phyloP scores from a whole-genome alignment of 2,113 vertebrate genomes.

The Sinocyclocheilus grahami region DNA sequence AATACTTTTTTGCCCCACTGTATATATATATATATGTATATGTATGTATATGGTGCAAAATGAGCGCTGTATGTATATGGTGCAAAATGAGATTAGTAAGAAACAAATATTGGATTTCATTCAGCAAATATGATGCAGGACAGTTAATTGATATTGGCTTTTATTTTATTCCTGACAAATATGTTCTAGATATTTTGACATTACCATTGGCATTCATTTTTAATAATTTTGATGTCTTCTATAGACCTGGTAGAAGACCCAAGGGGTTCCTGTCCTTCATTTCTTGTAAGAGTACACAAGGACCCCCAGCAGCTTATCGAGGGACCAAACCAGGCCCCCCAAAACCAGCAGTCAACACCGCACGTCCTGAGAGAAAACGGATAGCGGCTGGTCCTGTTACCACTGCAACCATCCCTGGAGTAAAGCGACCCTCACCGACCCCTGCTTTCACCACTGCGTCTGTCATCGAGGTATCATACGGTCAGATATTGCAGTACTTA shows the following conservation, averaged over 20 bases:
- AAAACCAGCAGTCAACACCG: slow-evolving; percentile 64
- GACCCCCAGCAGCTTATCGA: slow-evolving; percentile 63
- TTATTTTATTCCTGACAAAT: background rate
- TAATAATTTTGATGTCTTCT: slow-evolving; percentile 44
- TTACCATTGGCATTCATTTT: background rate
- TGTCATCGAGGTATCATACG: background rate
- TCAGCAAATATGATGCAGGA: no score
- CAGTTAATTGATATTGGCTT: background rate
- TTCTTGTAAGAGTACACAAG: slow-evolving; percentile 72
- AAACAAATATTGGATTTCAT: no score
- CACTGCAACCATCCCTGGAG: background rate
- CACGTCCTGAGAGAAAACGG: slow-evolving; percentile 64
- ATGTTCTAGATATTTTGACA: no score
- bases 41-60: no score
- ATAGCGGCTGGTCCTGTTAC: background rate
- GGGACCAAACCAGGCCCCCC: slow-evolving; percentile 63
- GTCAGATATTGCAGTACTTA: background rate
- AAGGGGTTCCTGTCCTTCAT: slow-evolving; percentile 80
- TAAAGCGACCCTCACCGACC: background rate
- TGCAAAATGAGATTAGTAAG: no score
- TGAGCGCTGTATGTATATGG: no score
- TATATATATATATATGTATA: no score
- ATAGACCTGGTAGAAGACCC: slow-evolving; percentile 76
- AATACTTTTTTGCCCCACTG: no score
- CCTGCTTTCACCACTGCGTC: background rate